phyloP scores from a whole-genome alignment of 2,888 invertebrate species.

The Chesias legatella region DNA sequence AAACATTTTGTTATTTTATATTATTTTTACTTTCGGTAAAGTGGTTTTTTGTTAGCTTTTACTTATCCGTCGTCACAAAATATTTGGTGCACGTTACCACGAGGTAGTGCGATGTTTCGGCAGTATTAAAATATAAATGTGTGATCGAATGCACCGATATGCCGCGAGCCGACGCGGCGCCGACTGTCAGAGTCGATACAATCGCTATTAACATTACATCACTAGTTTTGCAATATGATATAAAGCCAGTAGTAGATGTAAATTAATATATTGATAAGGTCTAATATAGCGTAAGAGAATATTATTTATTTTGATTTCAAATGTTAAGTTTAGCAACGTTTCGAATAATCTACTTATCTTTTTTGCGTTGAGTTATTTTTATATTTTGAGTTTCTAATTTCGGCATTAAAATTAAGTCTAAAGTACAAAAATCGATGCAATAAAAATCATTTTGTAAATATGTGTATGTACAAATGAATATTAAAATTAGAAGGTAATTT shows the following conservation, averaged over 20 bases:
- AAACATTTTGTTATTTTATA: conserved; percentile 30
- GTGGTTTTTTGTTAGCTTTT: neutral
- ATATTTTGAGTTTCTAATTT: conserved; percentile 28
- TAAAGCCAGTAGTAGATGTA: conserved; percentile 51
- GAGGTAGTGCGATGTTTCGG: conserved; percentile 50
- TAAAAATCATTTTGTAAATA: conserved; percentile 71
- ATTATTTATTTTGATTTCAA: conserved; percentile 35
- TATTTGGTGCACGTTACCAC: conserved; percentile 39
- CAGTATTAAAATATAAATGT: conserved; percentile 73
- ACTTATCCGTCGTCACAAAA: conserved; percentile 36
- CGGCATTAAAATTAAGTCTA: conserved; percentile 27
- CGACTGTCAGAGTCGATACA: conserved; percentile 34
- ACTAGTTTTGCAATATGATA: conserved; percentile 47
- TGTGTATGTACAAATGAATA: conserved; percentile 66
- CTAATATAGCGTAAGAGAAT: conserved; percentile 29
- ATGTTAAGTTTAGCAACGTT: conserved; percentile 21
- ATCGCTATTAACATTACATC: conserved; percentile 38
- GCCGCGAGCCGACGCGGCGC: conserved; percentile 22
- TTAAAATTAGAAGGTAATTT: conserved; percentile 47
- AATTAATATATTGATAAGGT: conserved; percentile 29
- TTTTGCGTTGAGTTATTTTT: conserved; percentile 32
- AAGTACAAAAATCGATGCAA: conserved; percentile 46
- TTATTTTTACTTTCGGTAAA: conserved; percentile 11
- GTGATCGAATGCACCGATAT: conserved; percentile 50
- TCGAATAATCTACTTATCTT: conserved; percentile 25